These are phyloP conservation scores for Xenopus borealis DNA, from an alignment of 2,113 vertebrate genomes.

Conservation along the genomic window DNA sequence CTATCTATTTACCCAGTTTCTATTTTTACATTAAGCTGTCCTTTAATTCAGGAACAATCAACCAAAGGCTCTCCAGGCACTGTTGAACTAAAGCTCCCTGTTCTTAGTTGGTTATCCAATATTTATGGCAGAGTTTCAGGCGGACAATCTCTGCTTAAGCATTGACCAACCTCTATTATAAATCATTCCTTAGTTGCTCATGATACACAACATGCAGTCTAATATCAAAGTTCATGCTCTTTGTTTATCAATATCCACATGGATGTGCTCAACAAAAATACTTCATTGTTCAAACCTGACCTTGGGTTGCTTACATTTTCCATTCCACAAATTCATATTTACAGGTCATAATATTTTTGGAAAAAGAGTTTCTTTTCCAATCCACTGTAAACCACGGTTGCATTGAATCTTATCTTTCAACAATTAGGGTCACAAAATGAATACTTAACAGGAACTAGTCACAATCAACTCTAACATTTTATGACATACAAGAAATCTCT, in stretches of 20 bases:
- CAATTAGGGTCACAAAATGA: conserved; percentile 65
- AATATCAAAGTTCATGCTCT: conserved; percentile 59
- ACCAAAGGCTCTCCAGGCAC: too few species aligned
- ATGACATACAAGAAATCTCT: conserved; percentile 63
- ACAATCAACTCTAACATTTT: conserved; percentile 57
- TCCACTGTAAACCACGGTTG: conserved; percentile 62
- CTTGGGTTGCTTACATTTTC: conserved; percentile 49
- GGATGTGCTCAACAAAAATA: conserved; percentile 56
- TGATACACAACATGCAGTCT: conserved; percentile 47
- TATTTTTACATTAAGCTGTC: too few species aligned
- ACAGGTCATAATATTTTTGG: conserved; percentile 49
- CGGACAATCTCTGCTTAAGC: conserved; percentile 39
- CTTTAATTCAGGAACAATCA: too few species aligned
- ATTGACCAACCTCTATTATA: conserved; percentile 47
- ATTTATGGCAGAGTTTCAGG: not conserved
- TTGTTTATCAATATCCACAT: conserved; percentile 66
- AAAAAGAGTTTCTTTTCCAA: conserved; percentile 56
- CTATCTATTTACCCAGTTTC: too few species aligned
- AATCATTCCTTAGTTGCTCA: conserved; percentile 49
- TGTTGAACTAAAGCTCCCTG: too few species aligned
- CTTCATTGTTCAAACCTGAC: conserved; percentile 58
- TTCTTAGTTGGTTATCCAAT: too few species aligned
- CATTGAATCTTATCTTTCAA: conserved; percentile 59
- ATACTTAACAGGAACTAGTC: conserved; percentile 63
- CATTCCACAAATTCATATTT: conserved; percentile 39